A percentile compares a stretch with the other conserved stretches of the same genome.
phyloP scores from a whole-genome alignment of 1,140 invertebrate genomes.

The Danaus melanippus region DNA sequence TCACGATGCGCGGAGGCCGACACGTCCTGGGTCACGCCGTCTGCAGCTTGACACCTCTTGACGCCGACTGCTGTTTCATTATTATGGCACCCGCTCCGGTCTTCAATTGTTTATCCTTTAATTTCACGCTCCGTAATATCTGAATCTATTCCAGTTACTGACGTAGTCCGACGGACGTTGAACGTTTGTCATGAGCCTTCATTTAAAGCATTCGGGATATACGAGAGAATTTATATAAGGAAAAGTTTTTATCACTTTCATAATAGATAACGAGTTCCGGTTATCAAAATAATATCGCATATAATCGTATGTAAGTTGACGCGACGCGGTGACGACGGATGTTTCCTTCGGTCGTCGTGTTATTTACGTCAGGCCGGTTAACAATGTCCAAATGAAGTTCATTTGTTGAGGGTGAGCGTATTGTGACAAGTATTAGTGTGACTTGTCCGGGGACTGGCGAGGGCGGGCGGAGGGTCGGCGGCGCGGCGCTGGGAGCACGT shows the following conservation, averaged over 20 bases:
- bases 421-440: constrained; percentile 25
- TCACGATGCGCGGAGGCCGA: constrained; percentile 45
- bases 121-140: constrained; percentile 58
- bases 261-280: too few species aligned
- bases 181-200: constrained; percentile 50
- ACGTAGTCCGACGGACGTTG: constrained; percentile 51
- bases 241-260: too few species aligned
- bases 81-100: constrained; percentile 56
- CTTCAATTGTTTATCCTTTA: constrained; percentile 71
- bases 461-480: constrained; percentile 17
- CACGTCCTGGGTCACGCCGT: constrained; percentile 53
- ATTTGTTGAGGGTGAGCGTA: constrained; percentile 43
- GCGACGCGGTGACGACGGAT: constrained; percentile 4
- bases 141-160: constrained; percentile 65
- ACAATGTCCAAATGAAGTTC: constrained; percentile 59
- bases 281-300: too few species aligned
- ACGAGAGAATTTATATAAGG: too few species aligned
- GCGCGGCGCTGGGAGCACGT: constrained; percentile 6
- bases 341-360: constrained; percentile 25
- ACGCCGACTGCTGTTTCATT: constrained; percentile 62
- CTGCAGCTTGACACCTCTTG: constrained; percentile 60
- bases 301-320: too few species aligned
- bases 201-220: constrained; percentile 8
- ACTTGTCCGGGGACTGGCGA: constrained; percentile 20
- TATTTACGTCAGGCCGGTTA: constrained; percentile 43